Base-by-base conservation (phyloP, 2,113 vertebrate species). In the Desmodus rotundus region DNA sequence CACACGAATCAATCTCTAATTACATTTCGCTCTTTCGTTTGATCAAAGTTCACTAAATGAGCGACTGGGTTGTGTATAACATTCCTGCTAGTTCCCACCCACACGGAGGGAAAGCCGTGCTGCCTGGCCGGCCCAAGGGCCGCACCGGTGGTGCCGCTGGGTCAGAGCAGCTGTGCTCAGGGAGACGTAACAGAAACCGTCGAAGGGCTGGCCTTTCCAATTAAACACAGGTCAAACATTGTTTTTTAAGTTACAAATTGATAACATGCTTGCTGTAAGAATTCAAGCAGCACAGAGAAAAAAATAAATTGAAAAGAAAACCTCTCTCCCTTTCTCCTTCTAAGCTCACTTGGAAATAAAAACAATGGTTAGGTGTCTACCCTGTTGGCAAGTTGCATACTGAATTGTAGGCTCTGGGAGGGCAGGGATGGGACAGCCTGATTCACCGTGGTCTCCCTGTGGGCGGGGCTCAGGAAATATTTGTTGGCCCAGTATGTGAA, bases 241-340 rank as follows among this genome's bases (percentile, higher is more conserved):
- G 92, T 81, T 88, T 17, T 41, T 17, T 6, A 88, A 87, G 78
- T 83, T 83, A 78, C 19, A 93, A 93, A 92, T 92, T 24, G 94
- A 87, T 72, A 94, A 89, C 80, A 70, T 36, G 65, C 61, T 91
- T 91, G 26, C 63, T 83, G 50, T 45, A 92, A 96, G 86, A 93
- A 74, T 76, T 84, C 68, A 82, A 95, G 65, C 78, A 61, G 84
- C 36, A 76, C 24, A 72, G 76, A 92, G 88, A 86, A 74, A 63
- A n/a, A 85, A 73, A 56, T 19, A 77, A 77, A 47, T 61, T 0
- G 58, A 68, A 70, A 74, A 36, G 41, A 28, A 87, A 81, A 12
- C 26, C 36, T 19, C 33, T 86, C 86, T 70, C n/a, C 33, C 19
- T 54, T 33, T 31, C 4, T 3, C 3, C 28, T n/a, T 83, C 13